Conservation (phyloP, 2,797 vertebrate genomes). For the Aeoliscus strigatus region DNA sequence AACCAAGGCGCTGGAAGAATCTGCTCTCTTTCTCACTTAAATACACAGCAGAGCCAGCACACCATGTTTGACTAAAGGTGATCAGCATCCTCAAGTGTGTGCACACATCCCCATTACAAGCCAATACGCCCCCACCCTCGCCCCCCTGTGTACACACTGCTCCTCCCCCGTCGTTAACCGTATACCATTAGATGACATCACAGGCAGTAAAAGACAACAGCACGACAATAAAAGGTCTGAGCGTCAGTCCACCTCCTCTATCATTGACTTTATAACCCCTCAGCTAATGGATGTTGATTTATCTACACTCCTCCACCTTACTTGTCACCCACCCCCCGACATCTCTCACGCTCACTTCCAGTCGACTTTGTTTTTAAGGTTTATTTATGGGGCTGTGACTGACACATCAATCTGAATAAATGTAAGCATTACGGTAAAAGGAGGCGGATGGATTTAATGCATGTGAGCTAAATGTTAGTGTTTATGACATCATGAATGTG, state of each 20-base stretch:
- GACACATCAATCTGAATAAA: constrained; percentile 57
- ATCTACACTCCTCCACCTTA: constrained; percentile 56
- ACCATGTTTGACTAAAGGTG: constrained; percentile 32
- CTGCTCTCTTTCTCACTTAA: no score
- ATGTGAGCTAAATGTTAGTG: constrained; percentile 35
- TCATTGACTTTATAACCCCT: constrained; percentile 72
- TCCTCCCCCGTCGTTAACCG: constrained; percentile 59
- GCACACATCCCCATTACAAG: constrained; percentile 51
- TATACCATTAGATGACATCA: constrained; percentile 80
- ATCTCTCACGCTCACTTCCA: no score
- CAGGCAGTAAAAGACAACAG: constrained; percentile 71
- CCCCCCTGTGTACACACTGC: constrained; percentile 54
- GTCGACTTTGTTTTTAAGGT: no score
- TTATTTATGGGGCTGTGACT: constrained; percentile 65
- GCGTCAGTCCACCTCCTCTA: constrained; percentile 63
- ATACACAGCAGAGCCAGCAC: no score
- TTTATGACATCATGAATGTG: constrained; percentile 68
- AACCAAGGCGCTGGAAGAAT: no score
- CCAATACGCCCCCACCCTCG: constrained; percentile 59
- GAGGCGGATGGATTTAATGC: constrained; percentile 41
- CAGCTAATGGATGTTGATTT: constrained; percentile 76
- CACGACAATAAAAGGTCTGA: constrained; percentile 71
- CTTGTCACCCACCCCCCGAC: constrained; percentile 30
- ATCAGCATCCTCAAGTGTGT: constrained; percentile 49
- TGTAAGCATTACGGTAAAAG: constrained; percentile 57